Evolutionary conservation across 2,113 vertebrate genomes (phyloP).

Genomic region (Zosterops borbonicus): DNA sequence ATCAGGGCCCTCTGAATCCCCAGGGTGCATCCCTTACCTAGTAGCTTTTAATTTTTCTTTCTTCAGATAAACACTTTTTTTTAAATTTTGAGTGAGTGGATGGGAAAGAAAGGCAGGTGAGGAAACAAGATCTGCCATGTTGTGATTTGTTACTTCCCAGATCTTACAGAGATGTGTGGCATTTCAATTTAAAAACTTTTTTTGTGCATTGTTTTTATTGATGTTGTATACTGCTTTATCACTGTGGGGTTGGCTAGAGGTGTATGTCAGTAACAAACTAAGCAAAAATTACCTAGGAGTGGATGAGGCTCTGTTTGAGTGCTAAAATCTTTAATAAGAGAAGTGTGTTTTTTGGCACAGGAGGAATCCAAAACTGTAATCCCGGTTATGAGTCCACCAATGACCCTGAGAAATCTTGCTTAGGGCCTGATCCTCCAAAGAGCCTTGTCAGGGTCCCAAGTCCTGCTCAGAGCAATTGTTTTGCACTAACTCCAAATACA

Average conservation of each 20-base stretch:
- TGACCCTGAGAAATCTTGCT: not conserved
- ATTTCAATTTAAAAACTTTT: not conserved
- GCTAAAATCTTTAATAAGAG: not conserved
- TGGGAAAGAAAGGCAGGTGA: not conserved
- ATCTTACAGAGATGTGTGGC: not conserved
- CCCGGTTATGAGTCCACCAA: not conserved
- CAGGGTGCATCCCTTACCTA: not conserved
- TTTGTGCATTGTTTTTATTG: not conserved
- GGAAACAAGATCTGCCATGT: not conserved
- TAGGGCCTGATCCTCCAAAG: not conserved
- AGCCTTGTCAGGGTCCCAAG: not conserved
- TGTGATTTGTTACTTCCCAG: not conserved
- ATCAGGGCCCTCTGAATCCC: not conserved
- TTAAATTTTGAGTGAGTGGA: not conserved
- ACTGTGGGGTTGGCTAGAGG: not conserved
- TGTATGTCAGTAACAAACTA: not conserved
- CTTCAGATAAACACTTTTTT: not conserved
- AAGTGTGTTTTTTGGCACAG: not conserved
- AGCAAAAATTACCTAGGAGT: not conserved
- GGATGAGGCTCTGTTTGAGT: not conserved
- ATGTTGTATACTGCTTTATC: not conserved
- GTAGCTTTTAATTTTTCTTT: constrained; percentile 36
- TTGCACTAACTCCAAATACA: not conserved
- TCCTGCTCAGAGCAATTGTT: not conserved
- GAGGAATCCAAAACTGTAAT: not conserved